These are phyloP conservation scores for Neuroterus valhalla DNA, from an alignment of 1,140 invertebrate genomes.

Conservation along the genomic window DNA sequence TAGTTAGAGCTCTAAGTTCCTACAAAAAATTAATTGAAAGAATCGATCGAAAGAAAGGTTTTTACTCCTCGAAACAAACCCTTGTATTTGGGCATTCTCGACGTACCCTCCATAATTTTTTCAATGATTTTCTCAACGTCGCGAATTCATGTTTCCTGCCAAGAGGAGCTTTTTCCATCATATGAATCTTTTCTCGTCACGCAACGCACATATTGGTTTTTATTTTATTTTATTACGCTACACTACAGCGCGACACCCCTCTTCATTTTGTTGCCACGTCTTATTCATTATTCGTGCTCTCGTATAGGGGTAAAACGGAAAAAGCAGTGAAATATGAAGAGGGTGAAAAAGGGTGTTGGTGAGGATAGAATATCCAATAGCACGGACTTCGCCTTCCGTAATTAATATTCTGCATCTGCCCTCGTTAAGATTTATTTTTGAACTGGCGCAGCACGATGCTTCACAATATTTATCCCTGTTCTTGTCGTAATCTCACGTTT, in stretches of 20 bases:
- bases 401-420: slow-evolving; percentile 28
- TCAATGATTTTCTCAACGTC: not conserved
- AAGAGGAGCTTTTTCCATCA: slow-evolving; percentile 4
- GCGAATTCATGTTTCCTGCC: not conserved
- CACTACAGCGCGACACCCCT: not conserved
- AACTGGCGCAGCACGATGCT: not conserved
- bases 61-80: no score
- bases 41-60: not conserved
- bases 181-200: slow-evolving; percentile 22
- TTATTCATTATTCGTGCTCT: slow-evolving; percentile 10
- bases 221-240: slow-evolving; percentile 20
- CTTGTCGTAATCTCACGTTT: slow-evolving; percentile 4
- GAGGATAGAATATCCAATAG: slow-evolving; percentile 24
- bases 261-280: slow-evolving; percentile 15
- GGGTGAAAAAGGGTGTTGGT: not conserved
- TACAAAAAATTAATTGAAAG: no score
- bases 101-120: not conserved
- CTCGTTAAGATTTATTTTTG: slow-evolving; percentile 29
- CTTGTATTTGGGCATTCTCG: no score
- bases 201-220: slow-evolving; percentile 19
- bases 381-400: slow-evolving; percentile 12
- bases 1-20: no score
- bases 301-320: not conserved
- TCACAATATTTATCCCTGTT: slow-evolving; percentile 6
- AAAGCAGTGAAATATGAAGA: not conserved